Conservation (phyloP, 2,797 vertebrate species). For the Toxotes lorentzi region DNA sequence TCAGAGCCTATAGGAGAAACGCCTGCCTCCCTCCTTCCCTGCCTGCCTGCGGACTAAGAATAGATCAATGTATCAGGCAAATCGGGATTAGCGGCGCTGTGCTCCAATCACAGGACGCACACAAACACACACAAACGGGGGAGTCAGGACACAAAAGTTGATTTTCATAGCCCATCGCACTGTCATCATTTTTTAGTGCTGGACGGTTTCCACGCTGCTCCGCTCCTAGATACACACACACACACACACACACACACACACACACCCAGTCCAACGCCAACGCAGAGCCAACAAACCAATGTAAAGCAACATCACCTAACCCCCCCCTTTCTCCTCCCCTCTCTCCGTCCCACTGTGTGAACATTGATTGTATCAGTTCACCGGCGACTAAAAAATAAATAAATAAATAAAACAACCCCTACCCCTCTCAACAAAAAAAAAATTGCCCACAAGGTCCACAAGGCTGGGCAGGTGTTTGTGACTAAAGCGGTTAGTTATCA, state of each 20-base stretch:
- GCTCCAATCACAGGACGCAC: conserved; percentile 71
- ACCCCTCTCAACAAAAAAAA: neutral
- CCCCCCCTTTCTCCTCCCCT: conserved; percentile 16
- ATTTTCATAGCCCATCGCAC: conserved; percentile 49
- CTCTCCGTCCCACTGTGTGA: conserved; percentile 41
- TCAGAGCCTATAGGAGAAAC: conserved; percentile 65
- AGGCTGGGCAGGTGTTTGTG: conserved; percentile 70
- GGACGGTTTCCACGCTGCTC: conserved; percentile 54
- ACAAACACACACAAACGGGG: conserved; percentile 20
- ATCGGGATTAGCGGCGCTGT: conserved; percentile 81
- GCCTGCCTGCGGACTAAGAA: conserved; percentile 80
- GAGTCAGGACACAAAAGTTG: conserved; percentile 69
- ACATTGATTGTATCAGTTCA: conserved; percentile 63
- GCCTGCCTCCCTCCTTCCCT: conserved; percentile 51
- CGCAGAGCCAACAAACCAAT: conserved; percentile 62
- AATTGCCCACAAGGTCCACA: conserved; percentile 25
- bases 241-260: conserved; percentile 29
- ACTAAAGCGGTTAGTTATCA: conserved; percentile 58
- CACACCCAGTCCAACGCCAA: conserved; percentile 62
- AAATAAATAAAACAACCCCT: neutral
- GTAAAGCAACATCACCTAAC: conserved; percentile 62
- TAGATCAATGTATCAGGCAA: conserved; percentile 86
- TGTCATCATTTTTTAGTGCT: conserved; percentile 41
- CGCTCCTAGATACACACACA: conserved; percentile 32
- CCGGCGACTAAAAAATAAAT: conserved; percentile 1